Evolutionary conservation across 30 jellyfish, hydroid and myxozoan species (phyloP).

Genomic region (Hydractinia symbiolongicarpus): DNA sequence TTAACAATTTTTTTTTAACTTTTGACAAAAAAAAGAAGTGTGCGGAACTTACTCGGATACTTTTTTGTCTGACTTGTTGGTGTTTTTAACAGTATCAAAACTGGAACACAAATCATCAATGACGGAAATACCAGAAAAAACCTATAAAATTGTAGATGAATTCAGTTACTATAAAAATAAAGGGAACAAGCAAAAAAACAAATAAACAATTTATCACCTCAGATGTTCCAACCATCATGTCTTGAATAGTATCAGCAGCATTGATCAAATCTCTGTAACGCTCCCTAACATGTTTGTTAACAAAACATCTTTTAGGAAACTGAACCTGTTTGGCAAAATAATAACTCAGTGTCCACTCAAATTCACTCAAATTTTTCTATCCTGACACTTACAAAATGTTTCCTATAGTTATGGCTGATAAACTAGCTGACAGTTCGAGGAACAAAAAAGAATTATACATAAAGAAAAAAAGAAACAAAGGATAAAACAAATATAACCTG

Average conservation of each 20-base stretch:
- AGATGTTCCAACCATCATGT: constrained; percentile 47
- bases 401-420: too few species aligned
- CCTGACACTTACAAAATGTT: too few species aligned
- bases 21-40: too few species aligned
- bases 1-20: too few species aligned
- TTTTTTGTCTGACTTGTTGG: not conserved
- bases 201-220: not conserved
- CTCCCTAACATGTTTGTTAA: constrained; percentile 32
- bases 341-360: too few species aligned
- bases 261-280: constrained; percentile 82
- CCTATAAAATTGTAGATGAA: not conserved
- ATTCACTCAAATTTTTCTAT: too few species aligned
- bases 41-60: not conserved
- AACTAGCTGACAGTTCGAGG: too few species aligned
- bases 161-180: not conserved
- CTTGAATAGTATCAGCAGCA: constrained; percentile 91
- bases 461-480: not conserved
- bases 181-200: not conserved
- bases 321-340: not conserved
- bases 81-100: not conserved
- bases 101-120: constrained; percentile 8
- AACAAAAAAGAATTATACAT: not conserved
- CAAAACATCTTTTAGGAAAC: not conserved
- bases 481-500: too few species aligned
- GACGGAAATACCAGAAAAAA: constrained; percentile 4